Percentiles rank a stretch among this genome's conserved stretches.
phyloP scores from a whole-genome alignment of 1,140 invertebrate genomes.

The Alviniconcha marisindica region DNA sequence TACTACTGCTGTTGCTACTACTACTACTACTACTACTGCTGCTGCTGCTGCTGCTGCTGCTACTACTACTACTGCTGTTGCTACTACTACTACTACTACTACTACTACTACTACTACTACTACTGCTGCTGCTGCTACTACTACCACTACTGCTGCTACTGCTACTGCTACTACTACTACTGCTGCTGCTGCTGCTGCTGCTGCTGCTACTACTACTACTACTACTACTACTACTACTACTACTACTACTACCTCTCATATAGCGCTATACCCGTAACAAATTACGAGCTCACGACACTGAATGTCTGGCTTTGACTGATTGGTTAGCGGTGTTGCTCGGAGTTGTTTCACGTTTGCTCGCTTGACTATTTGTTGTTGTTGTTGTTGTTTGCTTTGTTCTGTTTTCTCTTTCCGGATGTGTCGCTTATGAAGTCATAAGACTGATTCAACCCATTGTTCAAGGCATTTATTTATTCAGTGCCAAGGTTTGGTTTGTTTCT shows the following conservation, averaged over 20 bases:
- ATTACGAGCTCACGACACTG: no score
- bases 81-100: constrained; percentile 31
- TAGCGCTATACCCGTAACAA: not conserved
- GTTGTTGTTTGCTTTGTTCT: no score
- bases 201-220: constrained; percentile 29
- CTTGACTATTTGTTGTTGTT: no score
- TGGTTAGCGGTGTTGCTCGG: no score
- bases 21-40: constrained; percentile 34
- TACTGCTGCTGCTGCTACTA: constrained; percentile 32
- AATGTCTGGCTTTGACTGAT: no score
- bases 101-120: constrained; percentile 36
- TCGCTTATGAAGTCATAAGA: no score
- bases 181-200: constrained; percentile 22
- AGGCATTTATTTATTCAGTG: no score
- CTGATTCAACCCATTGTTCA: no score
- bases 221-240: constrained; percentile 17
- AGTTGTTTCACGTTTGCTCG: no score
- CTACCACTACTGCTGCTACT: constrained; percentile 31
- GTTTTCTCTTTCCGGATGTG: no score
- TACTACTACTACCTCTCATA: constrained; percentile 31
- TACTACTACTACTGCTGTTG: constrained; percentile 37
- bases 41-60: constrained; percentile 16
- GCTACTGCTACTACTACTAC: constrained; percentile 16
- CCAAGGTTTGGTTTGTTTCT: no score
- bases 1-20: constrained; percentile 22